phyloP scores from a whole-genome alignment of 2,113 vertebrate genomes.

The Muntiacus reevesi region DNA sequence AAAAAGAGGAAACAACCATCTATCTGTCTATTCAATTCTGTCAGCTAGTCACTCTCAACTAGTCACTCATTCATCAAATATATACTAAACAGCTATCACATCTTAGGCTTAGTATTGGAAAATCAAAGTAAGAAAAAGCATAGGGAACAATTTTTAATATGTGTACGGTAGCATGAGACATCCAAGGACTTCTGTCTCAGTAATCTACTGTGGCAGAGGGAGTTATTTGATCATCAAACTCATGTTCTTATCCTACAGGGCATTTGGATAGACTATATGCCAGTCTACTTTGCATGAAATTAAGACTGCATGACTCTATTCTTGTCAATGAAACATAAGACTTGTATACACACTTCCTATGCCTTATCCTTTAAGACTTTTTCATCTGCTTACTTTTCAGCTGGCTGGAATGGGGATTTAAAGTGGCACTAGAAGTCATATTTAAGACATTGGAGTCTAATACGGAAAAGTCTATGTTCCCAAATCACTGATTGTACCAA shows the following conservation, averaged over 20 bases:
- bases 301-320: background rate
- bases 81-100: background rate
- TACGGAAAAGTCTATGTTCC: background rate
- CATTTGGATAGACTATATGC: background rate
- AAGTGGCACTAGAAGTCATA: background rate
- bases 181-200: background rate
- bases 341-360: rapidly evolving
- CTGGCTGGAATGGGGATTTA: background rate
- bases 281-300: background rate
- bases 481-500: background rate
- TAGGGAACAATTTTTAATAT: background rate
- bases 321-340: background rate
- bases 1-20: background rate
- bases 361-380: background rate
- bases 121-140: background rate
- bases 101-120: background rate
- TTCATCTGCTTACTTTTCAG: background rate
- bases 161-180: background rate
- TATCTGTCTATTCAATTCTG: background rate
- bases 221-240: background rate
- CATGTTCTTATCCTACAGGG: background rate
- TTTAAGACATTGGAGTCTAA: background rate
- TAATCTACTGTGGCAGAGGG: background rate
- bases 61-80: background rate
- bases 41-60: background rate